These are phyloP conservation scores for Suillia variegata DNA, from an alignment of 2,888 invertebrate species.

Conservation along the genomic window DNA sequence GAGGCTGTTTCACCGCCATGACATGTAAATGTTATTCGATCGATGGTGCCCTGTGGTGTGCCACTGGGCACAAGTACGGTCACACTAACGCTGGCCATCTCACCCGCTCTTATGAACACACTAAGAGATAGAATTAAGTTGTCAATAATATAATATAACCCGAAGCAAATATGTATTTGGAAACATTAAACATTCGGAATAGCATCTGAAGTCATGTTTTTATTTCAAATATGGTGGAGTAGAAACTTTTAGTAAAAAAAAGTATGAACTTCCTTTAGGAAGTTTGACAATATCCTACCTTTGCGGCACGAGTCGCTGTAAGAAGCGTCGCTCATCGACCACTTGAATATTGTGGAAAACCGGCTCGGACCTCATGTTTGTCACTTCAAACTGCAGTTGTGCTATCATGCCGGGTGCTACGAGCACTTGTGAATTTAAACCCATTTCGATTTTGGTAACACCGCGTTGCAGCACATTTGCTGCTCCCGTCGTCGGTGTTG, in stretches of 20 bases:
- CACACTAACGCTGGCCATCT: conserved; percentile 67
- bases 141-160: not conserved
- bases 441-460: conserved; percentile 61
- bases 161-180: too few species aligned
- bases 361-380: conserved; percentile 69
- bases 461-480: conserved; percentile 43
- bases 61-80: conserved; percentile 62
- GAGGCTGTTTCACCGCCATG: conserved; percentile 57
- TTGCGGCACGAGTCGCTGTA: conserved; percentile 65
- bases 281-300: conserved; percentile 63
- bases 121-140: conserved; percentile 31
- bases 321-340: conserved; percentile 66
- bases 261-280: too few species aligned
- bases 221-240: too few species aligned
- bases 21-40: conserved; percentile 70
- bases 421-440: conserved; percentile 62
- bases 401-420: conserved; percentile 54
- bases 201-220: too few species aligned
- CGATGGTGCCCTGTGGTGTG: conserved; percentile 65
- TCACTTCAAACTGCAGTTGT: conserved; percentile 72
- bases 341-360: conserved; percentile 68
- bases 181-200: too few species aligned
- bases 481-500: conserved; percentile 2
- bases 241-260: too few species aligned
- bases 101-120: conserved; percentile 50